These are phyloP conservation scores for Drosophila percnosoma DNA, from an alignment of 2,888 invertebrate species.

Conservation along the genomic window DNA sequence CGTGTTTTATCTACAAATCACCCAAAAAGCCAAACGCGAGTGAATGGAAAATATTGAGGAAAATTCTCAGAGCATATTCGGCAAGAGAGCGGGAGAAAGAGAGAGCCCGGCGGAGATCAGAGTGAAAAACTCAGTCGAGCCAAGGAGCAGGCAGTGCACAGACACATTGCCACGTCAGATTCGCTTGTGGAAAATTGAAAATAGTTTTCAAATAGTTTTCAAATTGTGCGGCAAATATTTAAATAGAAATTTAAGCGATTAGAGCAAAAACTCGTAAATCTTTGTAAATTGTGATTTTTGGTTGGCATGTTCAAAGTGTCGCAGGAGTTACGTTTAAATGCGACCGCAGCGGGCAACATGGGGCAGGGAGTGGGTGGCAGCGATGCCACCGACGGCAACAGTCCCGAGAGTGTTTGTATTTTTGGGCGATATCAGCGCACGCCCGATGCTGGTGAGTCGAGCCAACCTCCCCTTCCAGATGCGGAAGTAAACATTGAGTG, in stretches of 20 bases:
- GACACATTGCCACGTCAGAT: slow-evolving; percentile 41
- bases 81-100: slow-evolving; percentile 14
- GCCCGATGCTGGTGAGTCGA: slow-evolving; percentile 83
- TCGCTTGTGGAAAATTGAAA: slow-evolving; percentile 22
- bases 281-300: slow-evolving; percentile 7
- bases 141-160: slow-evolving; percentile 54
- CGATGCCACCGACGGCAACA: slow-evolving; percentile 41
- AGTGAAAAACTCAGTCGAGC: slow-evolving; percentile 49
- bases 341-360: slow-evolving; percentile 50
- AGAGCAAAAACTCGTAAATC: slow-evolving; percentile 9
- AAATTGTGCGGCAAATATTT: slow-evolving; percentile 36
- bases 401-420: slow-evolving; percentile 74
- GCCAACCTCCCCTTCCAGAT: slow-evolving; percentile 14
- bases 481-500: slow-evolving; percentile 51
- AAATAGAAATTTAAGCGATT: slow-evolving; percentile 33
- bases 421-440: slow-evolving; percentile 83
- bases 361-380: slow-evolving; percentile 23
- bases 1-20: slow-evolving; percentile 6
- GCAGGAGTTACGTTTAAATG: slow-evolving; percentile 83
- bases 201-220: slow-evolving; percentile 39
- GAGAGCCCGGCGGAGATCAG: slow-evolving; percentile 17
- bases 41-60: slow-evolving; percentile 49
- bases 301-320: slow-evolving; percentile 83
- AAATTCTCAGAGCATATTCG: slow-evolving; percentile 47
- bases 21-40: slow-evolving; percentile 12